These are phyloP conservation scores for Lochmaea capreae DNA, from an alignment of 2,888 invertebrate species.

Conservation along the genomic window DNA sequence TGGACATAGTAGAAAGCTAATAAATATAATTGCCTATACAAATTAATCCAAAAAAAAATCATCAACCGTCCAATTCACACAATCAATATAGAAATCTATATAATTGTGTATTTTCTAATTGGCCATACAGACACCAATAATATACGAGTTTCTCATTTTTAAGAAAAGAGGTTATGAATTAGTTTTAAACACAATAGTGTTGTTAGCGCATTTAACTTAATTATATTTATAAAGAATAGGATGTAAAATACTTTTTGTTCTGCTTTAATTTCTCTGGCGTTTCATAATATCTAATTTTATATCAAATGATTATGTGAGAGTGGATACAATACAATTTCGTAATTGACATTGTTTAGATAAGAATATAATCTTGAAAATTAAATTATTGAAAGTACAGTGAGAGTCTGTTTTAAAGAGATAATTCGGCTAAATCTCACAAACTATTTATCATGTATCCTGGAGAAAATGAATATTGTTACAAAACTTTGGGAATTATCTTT, in stretches of 20 bases:
- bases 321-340: not conserved
- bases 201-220: not conserved
- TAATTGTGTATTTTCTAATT: not conserved
- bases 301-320: not conserved
- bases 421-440: not conserved
- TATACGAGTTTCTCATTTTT: not conserved
- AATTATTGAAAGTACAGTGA: not conserved
- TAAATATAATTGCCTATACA: conserved; percentile 1
- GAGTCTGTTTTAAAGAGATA: not conserved
- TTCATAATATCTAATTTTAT: not conserved
- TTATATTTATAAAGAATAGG: not conserved
- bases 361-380: not conserved
- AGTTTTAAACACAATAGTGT: not conserved
- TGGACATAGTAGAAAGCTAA: conserved; percentile 4
- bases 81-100: conserved; percentile 5
- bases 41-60: conserved; percentile 1
- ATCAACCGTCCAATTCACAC: not conserved
- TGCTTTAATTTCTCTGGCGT: not conserved
- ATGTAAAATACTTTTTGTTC: not conserved
- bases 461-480: not conserved
- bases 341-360: not conserved
- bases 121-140: not conserved
- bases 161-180: not conserved
- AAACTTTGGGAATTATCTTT: not conserved
- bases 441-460: not conserved